Percentiles rank a stretch among this genome's conserved stretches.
Evolutionary conservation across 1,140 invertebrate species (phyloP).

Genomic region (Harpegnathos saltator): DNA sequence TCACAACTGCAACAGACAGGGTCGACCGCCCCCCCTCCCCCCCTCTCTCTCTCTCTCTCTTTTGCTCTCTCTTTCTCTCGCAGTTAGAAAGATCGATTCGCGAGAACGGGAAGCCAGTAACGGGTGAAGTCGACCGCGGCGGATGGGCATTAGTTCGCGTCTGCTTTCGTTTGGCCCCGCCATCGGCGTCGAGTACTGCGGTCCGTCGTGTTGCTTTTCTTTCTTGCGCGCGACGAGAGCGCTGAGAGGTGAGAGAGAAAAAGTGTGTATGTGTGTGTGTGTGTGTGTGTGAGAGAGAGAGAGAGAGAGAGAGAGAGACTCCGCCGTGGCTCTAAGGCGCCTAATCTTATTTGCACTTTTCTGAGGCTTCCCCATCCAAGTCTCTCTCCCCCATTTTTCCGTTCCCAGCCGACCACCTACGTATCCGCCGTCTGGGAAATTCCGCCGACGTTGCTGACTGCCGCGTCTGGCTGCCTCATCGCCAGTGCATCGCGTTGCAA

Average conservation of each 20-base stretch:
- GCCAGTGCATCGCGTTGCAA: constrained; percentile 37
- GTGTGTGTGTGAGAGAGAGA: too few relatives aligned
- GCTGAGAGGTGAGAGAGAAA: constrained; percentile 68
- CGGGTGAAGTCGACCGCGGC: constrained; percentile 26
- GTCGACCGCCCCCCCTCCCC: too few relatives aligned
- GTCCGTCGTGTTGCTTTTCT: constrained; percentile 53
- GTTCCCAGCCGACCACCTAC: constrained; percentile 17
- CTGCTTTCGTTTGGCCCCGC: constrained; percentile 7
- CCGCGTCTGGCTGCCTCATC: not conserved
- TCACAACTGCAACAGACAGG: constrained; percentile 29
- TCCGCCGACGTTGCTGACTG: not conserved
- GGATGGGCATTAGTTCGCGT: constrained; percentile 44
- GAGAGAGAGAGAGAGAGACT: too few relatives aligned
- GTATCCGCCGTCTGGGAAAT: constrained; percentile 26
- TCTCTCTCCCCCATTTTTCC: not conserved
- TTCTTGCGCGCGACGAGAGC: constrained; percentile 20
- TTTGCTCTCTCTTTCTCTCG: not conserved
- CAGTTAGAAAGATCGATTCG: constrained; percentile 59
- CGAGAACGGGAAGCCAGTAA: constrained; percentile 2
- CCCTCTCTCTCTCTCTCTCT: too few relatives aligned
- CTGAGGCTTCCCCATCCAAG: constrained; percentile 65
- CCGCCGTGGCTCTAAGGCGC: constrained; percentile 15
- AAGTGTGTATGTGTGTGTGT: too few relatives aligned
- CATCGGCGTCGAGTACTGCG: not conserved
- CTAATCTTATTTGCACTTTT: constrained; percentile 78